phyloP scores from a whole-genome alignment of 2,797 vertebrate genomes.

The Glyptemys insculpta region DNA sequence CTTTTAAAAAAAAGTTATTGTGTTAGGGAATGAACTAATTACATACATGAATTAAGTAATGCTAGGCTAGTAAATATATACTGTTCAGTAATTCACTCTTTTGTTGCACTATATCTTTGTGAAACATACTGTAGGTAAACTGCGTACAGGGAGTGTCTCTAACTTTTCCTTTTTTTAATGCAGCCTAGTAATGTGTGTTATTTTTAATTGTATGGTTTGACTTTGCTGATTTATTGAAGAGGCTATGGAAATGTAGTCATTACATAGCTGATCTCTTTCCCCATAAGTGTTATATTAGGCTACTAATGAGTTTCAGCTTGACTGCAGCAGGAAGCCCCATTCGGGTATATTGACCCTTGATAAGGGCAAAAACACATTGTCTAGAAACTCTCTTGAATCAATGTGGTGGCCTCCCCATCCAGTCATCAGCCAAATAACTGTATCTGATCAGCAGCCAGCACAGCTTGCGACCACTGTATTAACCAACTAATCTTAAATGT shows the following conservation, averaged over 20 bases:
- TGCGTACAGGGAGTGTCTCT: constrained; percentile 2
- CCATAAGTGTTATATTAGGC: constrained; percentile 82
- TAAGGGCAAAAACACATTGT: constrained; percentile 79
- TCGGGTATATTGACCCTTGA: constrained; percentile 85
- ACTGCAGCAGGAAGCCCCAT: constrained; percentile 83
- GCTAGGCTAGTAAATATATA: neutral
- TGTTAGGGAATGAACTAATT: neutral
- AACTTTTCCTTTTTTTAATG: constrained; percentile 59
- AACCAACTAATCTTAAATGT: neutral
- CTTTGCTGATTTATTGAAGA: constrained; percentile 64
- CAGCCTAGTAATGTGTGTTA: constrained; percentile 36
- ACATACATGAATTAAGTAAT: neutral
- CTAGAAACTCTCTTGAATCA: constrained; percentile 67
- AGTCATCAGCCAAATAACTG: constrained; percentile 46
- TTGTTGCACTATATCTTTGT: neutral
- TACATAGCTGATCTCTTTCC: constrained; percentile 58
- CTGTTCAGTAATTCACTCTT: neutral
- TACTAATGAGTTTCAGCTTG: constrained; percentile 86
- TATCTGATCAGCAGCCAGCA: constrained; percentile 65
- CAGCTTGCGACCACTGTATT: constrained; percentile 32
- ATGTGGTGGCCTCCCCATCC: constrained; percentile 31
- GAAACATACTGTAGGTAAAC: neutral
- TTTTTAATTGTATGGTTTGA: constrained; percentile 48
- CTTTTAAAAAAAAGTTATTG: neutral
- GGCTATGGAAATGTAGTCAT: constrained; percentile 44